phyloP scores from a whole-genome alignment of 2,797 vertebrate genomes.

The Megaceryle alcyon region DNA sequence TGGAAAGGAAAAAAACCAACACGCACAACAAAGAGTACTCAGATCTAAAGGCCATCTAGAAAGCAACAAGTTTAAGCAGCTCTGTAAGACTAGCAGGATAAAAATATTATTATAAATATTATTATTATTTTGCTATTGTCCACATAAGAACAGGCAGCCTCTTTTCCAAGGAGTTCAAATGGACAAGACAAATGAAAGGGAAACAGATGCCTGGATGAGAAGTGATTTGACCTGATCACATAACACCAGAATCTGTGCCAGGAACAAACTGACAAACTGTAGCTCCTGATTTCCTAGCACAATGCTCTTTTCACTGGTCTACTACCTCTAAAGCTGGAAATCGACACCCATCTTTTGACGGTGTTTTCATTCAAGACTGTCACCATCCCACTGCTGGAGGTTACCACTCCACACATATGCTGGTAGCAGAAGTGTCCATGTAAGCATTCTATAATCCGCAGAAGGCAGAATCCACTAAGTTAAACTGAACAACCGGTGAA shows the following conservation, averaged over 20 bases:
- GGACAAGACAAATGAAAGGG: not conserved
- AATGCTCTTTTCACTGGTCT: not conserved
- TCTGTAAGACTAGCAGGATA: not conserved
- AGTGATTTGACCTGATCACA: not conserved
- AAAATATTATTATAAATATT: not conserved
- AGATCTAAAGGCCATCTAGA: not conserved
- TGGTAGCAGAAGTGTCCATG: not conserved
- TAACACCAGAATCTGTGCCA: not conserved
- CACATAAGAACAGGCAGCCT: not conserved
- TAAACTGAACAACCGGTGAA: not conserved
- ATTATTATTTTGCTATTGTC: not conserved
- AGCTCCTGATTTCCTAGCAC: not conserved
- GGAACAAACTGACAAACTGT: not conserved
- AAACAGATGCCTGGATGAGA: not conserved
- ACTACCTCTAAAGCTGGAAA: not conserved
- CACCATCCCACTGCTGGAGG: not conserved
- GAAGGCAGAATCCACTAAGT: not conserved
- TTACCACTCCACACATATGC: not conserved
- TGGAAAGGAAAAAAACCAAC: not conserved
- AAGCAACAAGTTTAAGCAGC: not conserved
- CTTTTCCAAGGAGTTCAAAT: not conserved
- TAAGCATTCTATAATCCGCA: not conserved
- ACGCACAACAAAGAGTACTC: not conserved
- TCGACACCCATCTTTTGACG: not conserved
- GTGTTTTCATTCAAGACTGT: not conserved